Conservation (phyloP, 2,797 vertebrate genomes). For the Sebastes umbrosus region DNA sequence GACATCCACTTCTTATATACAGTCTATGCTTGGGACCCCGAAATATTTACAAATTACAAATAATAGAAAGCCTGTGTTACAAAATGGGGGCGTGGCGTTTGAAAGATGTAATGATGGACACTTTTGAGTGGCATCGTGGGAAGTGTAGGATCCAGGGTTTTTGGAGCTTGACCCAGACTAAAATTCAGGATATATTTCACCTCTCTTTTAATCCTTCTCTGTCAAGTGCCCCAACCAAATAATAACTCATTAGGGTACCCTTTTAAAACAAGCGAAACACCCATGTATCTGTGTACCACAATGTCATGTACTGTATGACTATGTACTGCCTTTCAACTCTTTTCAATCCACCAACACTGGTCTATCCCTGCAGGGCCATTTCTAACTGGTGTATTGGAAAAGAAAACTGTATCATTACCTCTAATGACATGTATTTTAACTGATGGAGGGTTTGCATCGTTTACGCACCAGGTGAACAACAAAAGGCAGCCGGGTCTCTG, state of each 20-base stretch:
- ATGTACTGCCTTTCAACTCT: not conserved
- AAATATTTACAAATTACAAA: not conserved
- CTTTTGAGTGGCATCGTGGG: not conserved
- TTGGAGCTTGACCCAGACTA: not conserved
- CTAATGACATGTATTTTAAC: not conserved
- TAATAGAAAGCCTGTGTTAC: not conserved
- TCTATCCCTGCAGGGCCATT: not conserved
- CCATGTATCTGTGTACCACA: not conserved
- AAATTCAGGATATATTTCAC: not conserved
- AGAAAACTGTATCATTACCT: not conserved
- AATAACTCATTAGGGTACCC: not conserved
- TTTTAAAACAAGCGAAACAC: not conserved
- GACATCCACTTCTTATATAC: too few relatives aligned
- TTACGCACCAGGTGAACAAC: conserved; percentile 7
- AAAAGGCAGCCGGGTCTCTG: not conserved
- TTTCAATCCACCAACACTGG: not conserved
- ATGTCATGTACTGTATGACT: not conserved
- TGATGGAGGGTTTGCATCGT: not conserved
- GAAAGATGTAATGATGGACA: not conserved
- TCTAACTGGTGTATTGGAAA: not conserved
- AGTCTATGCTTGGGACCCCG: accelerated
- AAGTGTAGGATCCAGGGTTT: not conserved
- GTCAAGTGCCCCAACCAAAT: not conserved
- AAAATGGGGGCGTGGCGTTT: not conserved
- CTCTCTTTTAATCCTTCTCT: not conserved